Base-by-base conservation (phyloP, 2,888 invertebrate species). In the Lasioglossum malachurum region DNA sequence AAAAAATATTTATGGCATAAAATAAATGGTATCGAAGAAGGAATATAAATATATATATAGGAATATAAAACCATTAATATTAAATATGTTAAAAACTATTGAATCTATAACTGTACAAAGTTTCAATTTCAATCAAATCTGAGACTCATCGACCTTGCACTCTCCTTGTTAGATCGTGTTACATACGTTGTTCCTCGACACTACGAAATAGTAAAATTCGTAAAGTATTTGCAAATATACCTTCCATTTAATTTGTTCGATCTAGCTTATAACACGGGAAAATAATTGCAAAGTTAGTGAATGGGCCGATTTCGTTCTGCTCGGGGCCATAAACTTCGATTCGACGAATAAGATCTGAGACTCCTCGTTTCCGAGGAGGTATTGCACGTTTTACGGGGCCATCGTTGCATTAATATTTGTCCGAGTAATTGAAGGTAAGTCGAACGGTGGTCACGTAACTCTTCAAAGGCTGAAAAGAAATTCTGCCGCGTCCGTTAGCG, bases 371-470 rank as follows among this genome's bases (percentile, higher is more conserved):
- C 16, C 12, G 64, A 35, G 31, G 3, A 35, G 31, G 64, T 19
- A 35, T 19, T 64, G 19, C 35, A 5, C 41, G 38, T 41, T 71
- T 71, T n/a, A 41, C 72, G 27, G 16, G 64, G 31, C 64, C 19
- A 64, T 19, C 41, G 46, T 74, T 35, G 8, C 10, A 41, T 38
- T 64, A 69, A 23, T 38, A 35, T 38, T 78, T 72, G 23, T 38
- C 27, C 16, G 19, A 60, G 8, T 49, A 49, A 67, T 78, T 27
- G 53, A 78, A 53, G 49, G 49, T 38, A 53, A 41, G 44, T 53
- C 53, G 38, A 16, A 14, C 27, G 57, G n/a, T 31, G 64, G 35
- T 44, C 84, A 67, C 44, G 83, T 78, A 80, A 77, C 74, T 78
- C 78, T 57, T 49, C 46, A 64, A 75, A 64, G 80, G 31, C 44